Percentiles rank a stretch among this genome's conserved stretches.
Evolutionary conservation across 2,888 invertebrate species (phyloP).

Genomic region (Phorcus lineatus): DNA sequence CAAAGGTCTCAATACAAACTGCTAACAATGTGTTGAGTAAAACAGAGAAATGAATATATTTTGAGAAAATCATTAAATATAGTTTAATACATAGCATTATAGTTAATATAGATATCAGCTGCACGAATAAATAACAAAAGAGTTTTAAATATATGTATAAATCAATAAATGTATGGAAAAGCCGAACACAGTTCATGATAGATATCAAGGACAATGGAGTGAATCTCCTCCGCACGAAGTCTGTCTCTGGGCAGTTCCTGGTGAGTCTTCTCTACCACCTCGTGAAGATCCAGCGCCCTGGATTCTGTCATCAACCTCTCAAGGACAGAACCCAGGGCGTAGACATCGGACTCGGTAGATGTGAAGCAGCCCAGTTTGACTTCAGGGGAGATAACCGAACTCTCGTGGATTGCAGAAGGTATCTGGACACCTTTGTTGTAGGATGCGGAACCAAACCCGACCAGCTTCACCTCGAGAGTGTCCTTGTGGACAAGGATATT

Average conservation of each 20-base stretch:
- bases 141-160: too few species aligned
- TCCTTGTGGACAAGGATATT: background rate
- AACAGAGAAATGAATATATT: too few species aligned
- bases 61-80: too few species aligned
- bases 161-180: too few species aligned
- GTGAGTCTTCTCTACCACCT: background rate
- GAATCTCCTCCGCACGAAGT: background rate
- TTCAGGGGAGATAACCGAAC: background rate
- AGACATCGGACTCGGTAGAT: background rate
- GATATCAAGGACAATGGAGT: background rate
- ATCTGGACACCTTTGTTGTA: background rate
- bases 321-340: background rate
- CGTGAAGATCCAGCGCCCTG: background rate
- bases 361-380: background rate
- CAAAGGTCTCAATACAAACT: too few species aligned
- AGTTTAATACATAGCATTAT: too few species aligned
- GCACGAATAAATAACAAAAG: too few species aligned
- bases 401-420: background rate
- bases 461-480: background rate
- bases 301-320: background rate
- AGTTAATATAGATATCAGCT: too few species aligned
- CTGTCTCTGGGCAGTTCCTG: background rate
- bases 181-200: too few species aligned
- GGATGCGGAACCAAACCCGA: background rate
- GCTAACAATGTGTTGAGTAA: too few species aligned